Evolutionary conservation across 30 jellyfish, hydroid and myxozoan species (phyloP).

Genomic region (Nemopilema nomurai): DNA sequence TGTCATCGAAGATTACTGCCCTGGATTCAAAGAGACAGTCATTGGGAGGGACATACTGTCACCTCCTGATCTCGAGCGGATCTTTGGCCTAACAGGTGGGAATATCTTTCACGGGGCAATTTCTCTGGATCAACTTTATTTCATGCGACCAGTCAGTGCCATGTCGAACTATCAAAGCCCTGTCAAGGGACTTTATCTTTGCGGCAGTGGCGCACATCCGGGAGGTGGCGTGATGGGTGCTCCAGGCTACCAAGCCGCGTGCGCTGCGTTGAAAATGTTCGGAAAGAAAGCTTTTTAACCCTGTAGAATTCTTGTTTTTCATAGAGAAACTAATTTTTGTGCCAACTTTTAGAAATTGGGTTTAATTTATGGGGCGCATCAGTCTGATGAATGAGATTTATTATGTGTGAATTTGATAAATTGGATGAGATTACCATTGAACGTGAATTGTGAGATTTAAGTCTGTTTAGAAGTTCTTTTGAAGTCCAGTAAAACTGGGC

Average conservation of each 20-base stretch:
- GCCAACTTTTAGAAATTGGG: too few relatives aligned
- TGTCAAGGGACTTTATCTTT: slow-evolving; percentile 45
- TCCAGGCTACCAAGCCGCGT: slow-evolving; percentile 63
- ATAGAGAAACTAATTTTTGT: too few relatives aligned
- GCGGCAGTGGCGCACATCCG: slow-evolving; percentile 71
- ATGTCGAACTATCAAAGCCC: slow-evolving; percentile 53
- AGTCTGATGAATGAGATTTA: too few relatives aligned
- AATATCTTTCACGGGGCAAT: slow-evolving; percentile 67
- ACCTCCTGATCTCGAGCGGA: slow-evolving; percentile 62
- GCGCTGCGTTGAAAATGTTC: slow-evolving; percentile 12
- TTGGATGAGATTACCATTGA: too few relatives aligned
- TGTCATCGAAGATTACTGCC: slow-evolving; percentile 54
- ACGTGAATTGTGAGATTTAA: too few relatives aligned
- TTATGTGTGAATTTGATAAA: too few relatives aligned
- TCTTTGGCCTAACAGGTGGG: slow-evolving; percentile 63
- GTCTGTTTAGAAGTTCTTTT: too few relatives aligned
- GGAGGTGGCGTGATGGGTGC: slow-evolving; percentile 78
- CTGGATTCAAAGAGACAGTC: slow-evolving; percentile 48
- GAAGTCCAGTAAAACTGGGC: too few relatives aligned
- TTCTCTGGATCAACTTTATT: slow-evolving; percentile 53
- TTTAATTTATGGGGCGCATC: too few relatives aligned
- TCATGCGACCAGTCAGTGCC: slow-evolving; percentile 48
- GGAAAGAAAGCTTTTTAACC: slow-evolving; percentile 19
- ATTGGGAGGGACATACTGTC: slow-evolving; percentile 49
- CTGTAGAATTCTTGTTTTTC: too few relatives aligned